Evolutionary conservation across 2,888 invertebrate species (phyloP).

Genomic region (Eristalinus sepulchralis): DNA sequence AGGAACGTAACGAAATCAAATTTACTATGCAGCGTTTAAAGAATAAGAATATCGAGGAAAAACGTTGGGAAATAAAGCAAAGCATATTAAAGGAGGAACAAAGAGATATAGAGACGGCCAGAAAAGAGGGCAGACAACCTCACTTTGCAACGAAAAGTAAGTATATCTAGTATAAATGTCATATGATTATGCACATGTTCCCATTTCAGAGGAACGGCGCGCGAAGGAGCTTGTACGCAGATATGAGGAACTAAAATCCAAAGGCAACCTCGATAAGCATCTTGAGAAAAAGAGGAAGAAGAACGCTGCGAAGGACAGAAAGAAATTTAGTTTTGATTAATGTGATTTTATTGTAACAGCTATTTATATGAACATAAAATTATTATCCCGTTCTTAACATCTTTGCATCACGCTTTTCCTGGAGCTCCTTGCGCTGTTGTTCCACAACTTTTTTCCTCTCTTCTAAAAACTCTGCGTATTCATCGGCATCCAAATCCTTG

Average conservation of each 20-base stretch:
- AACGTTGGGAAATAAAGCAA: slow-evolving; percentile 83
- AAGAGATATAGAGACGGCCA: slow-evolving; percentile 83
- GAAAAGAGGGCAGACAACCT: slow-evolving; percentile 87
- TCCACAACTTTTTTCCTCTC: slow-evolving; percentile 87
- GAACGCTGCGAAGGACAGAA: slow-evolving; percentile 81
- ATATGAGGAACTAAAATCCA: slow-evolving; percentile 89
- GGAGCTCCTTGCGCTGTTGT: slow-evolving; percentile 88
- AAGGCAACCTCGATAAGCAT: slow-evolving; percentile 90
- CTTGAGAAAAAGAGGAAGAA: slow-evolving; percentile 91
- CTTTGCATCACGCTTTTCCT: slow-evolving; percentile 94
- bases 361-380: slow-evolving; percentile 59
- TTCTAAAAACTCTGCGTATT: slow-evolving; percentile 91
- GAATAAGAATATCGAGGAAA: slow-evolving; percentile 88
- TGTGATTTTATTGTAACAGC: slow-evolving; percentile 8
- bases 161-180: too few relatives aligned
- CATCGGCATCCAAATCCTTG: slow-evolving; percentile 87
- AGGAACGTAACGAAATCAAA: slow-evolving; percentile 85
- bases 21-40: slow-evolving; percentile 88
- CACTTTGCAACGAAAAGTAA: slow-evolving; percentile 88
- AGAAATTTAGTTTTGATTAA: slow-evolving; percentile 78
- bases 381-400: slow-evolving; percentile 89
- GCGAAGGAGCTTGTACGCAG: slow-evolving; percentile 89
- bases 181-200: not conserved
- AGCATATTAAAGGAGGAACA: slow-evolving; percentile 83
- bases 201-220: slow-evolving; percentile 88